phyloP scores from a whole-genome alignment of 2,113 vertebrate genomes.

The Condylura cristata region DNA sequence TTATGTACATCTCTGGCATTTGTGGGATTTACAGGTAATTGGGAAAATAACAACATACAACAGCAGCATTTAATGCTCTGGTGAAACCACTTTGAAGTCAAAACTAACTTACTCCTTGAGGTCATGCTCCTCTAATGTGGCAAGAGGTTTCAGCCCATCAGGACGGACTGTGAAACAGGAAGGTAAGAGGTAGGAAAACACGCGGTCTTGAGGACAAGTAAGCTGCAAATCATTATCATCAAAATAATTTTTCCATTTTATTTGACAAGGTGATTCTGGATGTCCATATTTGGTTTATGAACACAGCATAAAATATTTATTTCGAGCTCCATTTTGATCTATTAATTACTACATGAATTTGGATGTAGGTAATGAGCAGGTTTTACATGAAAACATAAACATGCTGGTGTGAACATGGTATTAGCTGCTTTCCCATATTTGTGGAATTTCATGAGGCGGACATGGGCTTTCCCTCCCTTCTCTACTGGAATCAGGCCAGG shows the following conservation, averaged over 20 bases:
- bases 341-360: neutral
- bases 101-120: neutral
- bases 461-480: rapidly evolving
- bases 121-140: neutral
- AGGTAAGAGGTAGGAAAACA: neutral
- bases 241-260: slow-evolving; percentile 75
- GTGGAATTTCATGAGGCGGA: rapidly evolving
- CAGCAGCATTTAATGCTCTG: neutral
- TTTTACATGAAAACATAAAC: neutral
- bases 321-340: slow-evolving; percentile 14
- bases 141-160: neutral
- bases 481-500: rapidly evolving
- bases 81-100: neutral
- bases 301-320: slow-evolving; percentile 34
- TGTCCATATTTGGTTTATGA: slow-evolving; percentile 45
- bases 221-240: slow-evolving; percentile 9
- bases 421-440: neutral
- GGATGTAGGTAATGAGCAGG: neutral
- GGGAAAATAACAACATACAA: neutral
- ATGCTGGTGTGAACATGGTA: rapidly evolving
- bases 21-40: neutral
- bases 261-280: slow-evolving; percentile 59
- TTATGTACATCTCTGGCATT: neutral
- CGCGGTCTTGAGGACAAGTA: slow-evolving; percentile 9
- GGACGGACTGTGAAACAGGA: neutral